Percentiles rank a stretch among this genome's conserved stretches.
Evolutionary conservation across 2,113 vertebrate genomes (phyloP).

Genomic region (Albula goreensis): DNA sequence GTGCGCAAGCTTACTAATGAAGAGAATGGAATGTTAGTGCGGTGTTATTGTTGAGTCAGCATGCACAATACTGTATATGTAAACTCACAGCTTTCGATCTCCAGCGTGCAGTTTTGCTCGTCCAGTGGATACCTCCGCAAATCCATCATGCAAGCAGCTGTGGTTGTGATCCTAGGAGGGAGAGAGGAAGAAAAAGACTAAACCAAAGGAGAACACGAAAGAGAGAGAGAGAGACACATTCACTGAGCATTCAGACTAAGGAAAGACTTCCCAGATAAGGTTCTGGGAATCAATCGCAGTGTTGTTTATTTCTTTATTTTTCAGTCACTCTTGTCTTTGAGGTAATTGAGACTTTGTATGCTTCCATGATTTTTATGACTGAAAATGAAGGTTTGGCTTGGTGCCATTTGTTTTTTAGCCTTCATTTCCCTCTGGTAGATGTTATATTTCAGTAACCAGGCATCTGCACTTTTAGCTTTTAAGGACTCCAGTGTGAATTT

Average conservation of each 20-base stretch:
- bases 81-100: slow-evolving; percentile 98
- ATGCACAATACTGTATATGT: not conserved
- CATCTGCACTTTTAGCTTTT: not conserved
- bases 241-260: not conserved
- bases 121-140: slow-evolving; percentile 91
- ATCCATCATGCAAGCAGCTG: slow-evolving; percentile 98
- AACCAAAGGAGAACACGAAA: too few relatives aligned
- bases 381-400: not conserved
- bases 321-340: too few relatives aligned
- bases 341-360: too few relatives aligned
- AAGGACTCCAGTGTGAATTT: not conserved
- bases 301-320: too few relatives aligned
- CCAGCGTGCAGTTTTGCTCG: slow-evolving; percentile 96
- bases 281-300: too few relatives aligned
- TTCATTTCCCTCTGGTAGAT: not conserved
- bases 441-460: not conserved
- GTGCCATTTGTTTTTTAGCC: not conserved
- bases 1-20: too few relatives aligned
- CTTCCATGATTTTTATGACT: not conserved
- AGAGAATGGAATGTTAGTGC: not conserved
- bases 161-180: slow-evolving; percentile 88
- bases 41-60: not conserved
- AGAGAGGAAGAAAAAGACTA: not conserved
- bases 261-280: not conserved
- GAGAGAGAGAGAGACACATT: too few relatives aligned